A percentile compares a stretch with the other conserved stretches of the same genome.
phyloP scores from a whole-genome alignment of 1,140 invertebrate genomes.

The Zophobas morio region DNA sequence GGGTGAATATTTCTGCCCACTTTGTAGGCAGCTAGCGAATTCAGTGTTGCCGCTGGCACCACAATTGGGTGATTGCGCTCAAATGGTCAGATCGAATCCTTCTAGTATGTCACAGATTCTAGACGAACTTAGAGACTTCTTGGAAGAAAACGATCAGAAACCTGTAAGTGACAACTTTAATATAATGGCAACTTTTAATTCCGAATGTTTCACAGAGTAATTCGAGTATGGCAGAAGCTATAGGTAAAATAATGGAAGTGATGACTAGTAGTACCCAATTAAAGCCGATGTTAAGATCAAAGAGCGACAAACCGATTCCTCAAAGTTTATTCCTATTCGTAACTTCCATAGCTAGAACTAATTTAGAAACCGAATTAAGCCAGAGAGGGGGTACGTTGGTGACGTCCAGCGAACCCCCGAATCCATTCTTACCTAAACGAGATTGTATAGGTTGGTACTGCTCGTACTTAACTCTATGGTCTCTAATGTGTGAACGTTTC shows the following conservation, averaged over 20 bases:
- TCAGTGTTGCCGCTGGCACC: constrained; percentile 91
- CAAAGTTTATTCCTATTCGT: constrained; percentile 91
- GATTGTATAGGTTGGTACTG: constrained; percentile 85
- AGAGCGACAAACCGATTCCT: constrained; percentile 73
- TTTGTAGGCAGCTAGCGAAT: constrained; percentile 95
- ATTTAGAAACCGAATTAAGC: constrained; percentile 93
- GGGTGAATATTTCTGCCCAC: constrained; percentile 93
- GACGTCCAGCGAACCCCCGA: constrained; percentile 71
- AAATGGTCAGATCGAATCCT: constrained; percentile 74
- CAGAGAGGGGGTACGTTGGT: constrained; percentile 87
- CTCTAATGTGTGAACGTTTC: constrained; percentile 43
- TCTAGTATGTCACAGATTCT: constrained; percentile 71
- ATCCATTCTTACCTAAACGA: constrained; percentile 81
- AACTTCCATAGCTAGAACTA: constrained; percentile 91
- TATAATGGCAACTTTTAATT: background rate
- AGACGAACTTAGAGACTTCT: constrained; percentile 74
- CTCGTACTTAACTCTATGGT: too few relatives aligned
- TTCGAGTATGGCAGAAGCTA: constrained; percentile 82
- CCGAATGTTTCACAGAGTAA: constrained; percentile 67
- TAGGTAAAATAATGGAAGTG: constrained; percentile 93
- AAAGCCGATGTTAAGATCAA: constrained; percentile 74
- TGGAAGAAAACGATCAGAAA: constrained; percentile 78
- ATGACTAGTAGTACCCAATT: constrained; percentile 86
- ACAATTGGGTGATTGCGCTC: constrained; percentile 79
- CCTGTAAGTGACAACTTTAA: constrained; percentile 69